Base-by-base conservation (phyloP, 1,140 invertebrate species). In the Drosophila busckii region DNA sequence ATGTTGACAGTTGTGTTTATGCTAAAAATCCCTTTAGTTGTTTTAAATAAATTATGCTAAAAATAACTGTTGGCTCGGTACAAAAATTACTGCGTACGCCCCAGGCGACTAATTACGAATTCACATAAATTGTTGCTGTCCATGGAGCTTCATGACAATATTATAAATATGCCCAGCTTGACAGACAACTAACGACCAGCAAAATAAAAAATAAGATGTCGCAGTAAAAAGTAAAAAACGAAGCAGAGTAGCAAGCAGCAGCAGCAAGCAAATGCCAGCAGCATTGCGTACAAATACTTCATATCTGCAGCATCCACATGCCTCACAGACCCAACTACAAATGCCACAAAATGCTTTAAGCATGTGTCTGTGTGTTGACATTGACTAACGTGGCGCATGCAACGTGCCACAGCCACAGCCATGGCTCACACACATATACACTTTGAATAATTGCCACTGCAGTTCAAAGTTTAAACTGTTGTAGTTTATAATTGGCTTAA, bases 221-320 rank as follows among this genome's bases (percentile, higher is more conserved):
- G 25, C 9, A 40, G 34, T 37, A 34, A 56, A 65, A 38, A 46
- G 49, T 55, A 17, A 29, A 20, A 52, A 44, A 41, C 29, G 15
- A 16, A 20, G 13, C 16, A 16, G 2, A 6, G 16, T 4, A 10
- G 13, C 9, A 7, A 19, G 2, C 9, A 16, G 16, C 3, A 37
- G n/a, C n/a, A n/a, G n/a, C n/a, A 60, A 55, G 58, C 49, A 45
- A 66, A 62, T 62, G 58, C 58, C 58, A 62, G 26, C 25, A 62
- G 44, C 58, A 38, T 52, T 45, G 38, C 34, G 44, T 7, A 49
- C 63, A 66, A 66, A 66, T 66, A 56, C 58, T 66, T 66, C 63
- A 66, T 66, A 65, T 65, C 60, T 55, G 58, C 34, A 32, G 22
- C 40, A 42, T 28, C 9, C 54, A 59, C 37, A 35, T n/a, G n/a